Base-by-base conservation (phyloP, 1,140 invertebrate species). In the Micrasema minimum region DNA sequence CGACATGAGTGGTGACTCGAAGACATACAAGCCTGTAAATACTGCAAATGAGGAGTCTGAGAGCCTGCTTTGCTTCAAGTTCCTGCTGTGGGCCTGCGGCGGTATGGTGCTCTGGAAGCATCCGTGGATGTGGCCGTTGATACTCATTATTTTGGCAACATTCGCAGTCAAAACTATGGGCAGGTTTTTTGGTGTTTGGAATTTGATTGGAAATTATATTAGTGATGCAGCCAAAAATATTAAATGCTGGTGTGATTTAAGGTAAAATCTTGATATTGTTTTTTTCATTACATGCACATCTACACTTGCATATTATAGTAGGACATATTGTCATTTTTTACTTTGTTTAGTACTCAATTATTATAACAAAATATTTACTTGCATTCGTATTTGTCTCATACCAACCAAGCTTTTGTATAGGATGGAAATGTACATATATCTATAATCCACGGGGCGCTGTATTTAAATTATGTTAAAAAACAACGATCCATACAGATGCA, bases 101-200 rank as follows among this genome's bases (percentile, higher is more conserved):
- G 83, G 80, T 72, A 83, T 85, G 82, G 75, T 84, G 10, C 79
- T 85, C 2, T 85, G 82, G 83, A 85, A 85, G 72, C 78, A 85
- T 72, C 81, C 83, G 37, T 84, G 83, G 83, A 68, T 84, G 26
- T 75, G 84, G 65, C 83, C 83, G 35, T 79, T 85, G 0, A 80
- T 83, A 71, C 61, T 84, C 14, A 80, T 84, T 66, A 82, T 85
- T 59, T 74, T 84, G 53, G 81, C 78, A 0, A 84, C 84, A 20
- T 80, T 82, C 72, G 77, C 83, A 5, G 71, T 85, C 11, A 84
- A 84, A 69, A 79, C 77, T 45, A 48, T 80, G 37, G 74, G 83
- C 2, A 80, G 80, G 23, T 84, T 82, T 59, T 84, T 85, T 75
- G 83, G 83, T 14, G 80, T 84, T 16, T 84, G 83, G 83, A 62